Base-by-base conservation (phyloP, 2,888 invertebrate genomes). In the Timema podura region DNA sequence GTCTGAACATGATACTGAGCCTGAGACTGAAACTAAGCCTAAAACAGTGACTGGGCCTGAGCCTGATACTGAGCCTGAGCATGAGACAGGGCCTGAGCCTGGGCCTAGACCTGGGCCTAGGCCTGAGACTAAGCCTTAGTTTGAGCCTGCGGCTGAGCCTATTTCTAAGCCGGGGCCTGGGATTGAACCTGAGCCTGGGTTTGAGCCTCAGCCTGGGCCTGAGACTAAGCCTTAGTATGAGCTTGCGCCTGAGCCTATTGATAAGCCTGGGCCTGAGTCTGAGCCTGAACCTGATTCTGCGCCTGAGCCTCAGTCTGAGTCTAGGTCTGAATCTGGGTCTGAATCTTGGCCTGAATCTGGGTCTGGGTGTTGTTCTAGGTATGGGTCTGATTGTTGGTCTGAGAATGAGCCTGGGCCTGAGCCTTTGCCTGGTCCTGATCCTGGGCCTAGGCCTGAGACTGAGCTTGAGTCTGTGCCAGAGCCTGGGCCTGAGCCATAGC, bases 251-350 rank as follows among this genome's bases (percentile, higher is more conserved):
- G 51, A 13, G 51, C 13, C 51, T 49, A 10, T 10, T 10, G 10
- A 10, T 49, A 13, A 13, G 66, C 48, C 51, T 49, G 10, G 51
- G 51, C 13, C 51, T 49, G 51, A 13, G 51, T 49, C 51, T 49
- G 10, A 13, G 51, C 13, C 51, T 49, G 51, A 13, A 13, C 13
- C 51, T 49, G 10, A 13, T 10, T 49, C 51, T 49, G 51, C 10
- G 51, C 13, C 51, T 49, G 10, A 11, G 51, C 13, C 6, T 65
- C n/a, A n/a, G n/a, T n/a, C n/a, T n/a, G n/a, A n/a, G n/a, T n/a
- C n/a, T n/a, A n/a, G n/a, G n/a, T n/a, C 48, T 66, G 66, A 7
- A 49, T 48, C 30, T 66, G 66, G 49, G 66, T 49, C n/a, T 66
- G 66, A 5, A 49, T 49, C 9, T 66, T 44, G n/a, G 66, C 13